These are phyloP conservation scores for Lasioglossum calceatum DNA, from an alignment of 2,888 invertebrate genomes.

Conservation along the genomic window DNA sequence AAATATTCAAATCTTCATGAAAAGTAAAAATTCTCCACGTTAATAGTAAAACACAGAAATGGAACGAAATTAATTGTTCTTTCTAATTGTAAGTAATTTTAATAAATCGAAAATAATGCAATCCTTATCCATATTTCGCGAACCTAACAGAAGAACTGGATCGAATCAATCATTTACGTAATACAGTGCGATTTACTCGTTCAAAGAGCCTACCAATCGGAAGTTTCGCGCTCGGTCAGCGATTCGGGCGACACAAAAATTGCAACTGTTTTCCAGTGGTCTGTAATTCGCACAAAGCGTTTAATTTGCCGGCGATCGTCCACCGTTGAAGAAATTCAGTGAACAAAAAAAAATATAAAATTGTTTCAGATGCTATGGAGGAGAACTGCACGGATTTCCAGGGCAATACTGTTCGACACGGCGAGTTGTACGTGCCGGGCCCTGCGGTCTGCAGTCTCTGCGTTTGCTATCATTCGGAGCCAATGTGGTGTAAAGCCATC, in stretches of 20 bases:
- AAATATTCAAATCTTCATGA: not conserved
- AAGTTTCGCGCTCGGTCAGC: not conserved
- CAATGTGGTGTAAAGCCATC: conserved; percentile 95
- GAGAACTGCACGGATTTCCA: conserved; percentile 94
- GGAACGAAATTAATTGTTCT: no score
- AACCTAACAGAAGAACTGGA: no score
- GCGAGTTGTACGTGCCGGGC: conserved; percentile 93
- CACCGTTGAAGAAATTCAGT: not conserved
- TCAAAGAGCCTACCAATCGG: not conserved
- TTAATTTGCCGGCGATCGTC: not conserved
- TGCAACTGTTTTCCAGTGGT: not conserved
- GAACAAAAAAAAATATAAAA: not conserved
- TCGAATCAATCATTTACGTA: not conserved
- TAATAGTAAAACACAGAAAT: not conserved
- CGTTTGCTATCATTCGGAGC: conserved; percentile 94
- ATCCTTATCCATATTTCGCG: no score
- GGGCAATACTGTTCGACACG: conserved; percentile 91
- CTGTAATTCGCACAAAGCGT: not conserved
- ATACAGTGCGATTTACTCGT: not conserved
- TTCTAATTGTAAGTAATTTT: no score
- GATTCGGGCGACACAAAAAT: not conserved
- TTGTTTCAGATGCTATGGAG: conserved; percentile 87
- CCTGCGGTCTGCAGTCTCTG: conserved; percentile 94
- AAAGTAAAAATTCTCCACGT: not conserved
- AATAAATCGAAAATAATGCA: no score